Percentiles rank a stretch among this genome's conserved stretches.
phyloP scores from a whole-genome alignment of 2,113 vertebrate species.

The Seriola quinqueradiata region DNA sequence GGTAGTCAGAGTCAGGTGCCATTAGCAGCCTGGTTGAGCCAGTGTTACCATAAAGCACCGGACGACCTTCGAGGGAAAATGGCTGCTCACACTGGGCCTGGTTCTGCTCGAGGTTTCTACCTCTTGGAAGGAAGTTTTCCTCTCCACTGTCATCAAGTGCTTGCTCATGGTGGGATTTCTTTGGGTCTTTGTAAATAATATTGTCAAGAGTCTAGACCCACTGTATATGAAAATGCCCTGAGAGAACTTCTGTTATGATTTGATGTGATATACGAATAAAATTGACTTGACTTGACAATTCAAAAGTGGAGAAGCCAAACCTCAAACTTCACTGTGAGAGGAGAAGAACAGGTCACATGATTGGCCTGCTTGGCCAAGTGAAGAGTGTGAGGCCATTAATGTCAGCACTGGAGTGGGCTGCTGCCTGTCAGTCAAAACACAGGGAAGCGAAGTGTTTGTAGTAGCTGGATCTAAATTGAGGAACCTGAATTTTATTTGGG shows the following conservation, averaged over 20 bases:
- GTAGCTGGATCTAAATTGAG: slow-evolving; percentile 1
- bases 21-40: neutral
- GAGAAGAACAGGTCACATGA: neutral
- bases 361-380: neutral
- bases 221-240: too few relatives aligned
- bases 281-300: too few relatives aligned
- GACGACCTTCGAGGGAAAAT: too few relatives aligned
- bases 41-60: neutral
- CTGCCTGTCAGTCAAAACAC: slow-evolving; percentile 25
- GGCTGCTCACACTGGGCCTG: too few relatives aligned
- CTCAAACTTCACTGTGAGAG: neutral
- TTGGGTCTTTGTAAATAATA: too few relatives aligned
- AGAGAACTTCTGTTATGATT: too few relatives aligned
- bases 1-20: neutral
- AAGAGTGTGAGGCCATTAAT: neutral
- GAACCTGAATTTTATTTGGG: slow-evolving; percentile 19
- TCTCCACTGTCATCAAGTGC: too few relatives aligned
- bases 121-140: too few relatives aligned
- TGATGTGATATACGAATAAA: too few relatives aligned
- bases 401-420: neutral
- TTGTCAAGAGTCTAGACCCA: too few relatives aligned
- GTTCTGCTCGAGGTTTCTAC: too few relatives aligned
- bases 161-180: too few relatives aligned
- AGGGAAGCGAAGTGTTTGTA: slow-evolving; percentile 4
- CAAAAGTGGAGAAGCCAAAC: neutral